Percentiles rank a stretch among this genome's conserved stretches.
phyloP scores from a whole-genome alignment of 1,140 invertebrate species.

The Drosophila tani region DNA sequence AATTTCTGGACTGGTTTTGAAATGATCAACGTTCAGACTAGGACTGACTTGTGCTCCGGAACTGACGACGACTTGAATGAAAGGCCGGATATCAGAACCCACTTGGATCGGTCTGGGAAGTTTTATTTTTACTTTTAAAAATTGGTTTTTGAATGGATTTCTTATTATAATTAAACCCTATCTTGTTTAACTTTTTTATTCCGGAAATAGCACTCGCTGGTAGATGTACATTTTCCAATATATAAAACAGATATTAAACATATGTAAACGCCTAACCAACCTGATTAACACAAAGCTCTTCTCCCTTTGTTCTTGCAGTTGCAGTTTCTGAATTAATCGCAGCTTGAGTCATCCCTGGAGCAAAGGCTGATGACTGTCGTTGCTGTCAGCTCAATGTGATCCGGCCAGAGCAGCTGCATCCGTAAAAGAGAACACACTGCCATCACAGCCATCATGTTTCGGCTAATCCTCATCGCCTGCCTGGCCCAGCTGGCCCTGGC shows the following conservation, averaged over 20 bases:
- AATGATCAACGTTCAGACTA: constrained; percentile 40
- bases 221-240: no score
- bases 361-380: constrained; percentile 4
- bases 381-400: constrained; percentile 35
- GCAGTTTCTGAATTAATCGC: constrained; percentile 6
- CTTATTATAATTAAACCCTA: neutral
- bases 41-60: neutral
- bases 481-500: constrained; percentile 29
- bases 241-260: neutral
- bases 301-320: constrained; percentile 37
- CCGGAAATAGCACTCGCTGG: no score
- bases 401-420: constrained; percentile 31
- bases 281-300: neutral
- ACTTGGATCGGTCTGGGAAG: neutral
- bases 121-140: neutral
- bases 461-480: constrained; percentile 32
- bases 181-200: neutral
- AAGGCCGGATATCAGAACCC: neutral
- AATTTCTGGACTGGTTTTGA: constrained; percentile 42
- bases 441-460: constrained; percentile 40
- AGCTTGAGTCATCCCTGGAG: constrained; percentile 17
- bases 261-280: no score
- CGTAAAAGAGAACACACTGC: constrained; percentile 18
- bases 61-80: no score
- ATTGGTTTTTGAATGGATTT: no score